Evolutionary conservation across 2,888 invertebrate species (phyloP).

Genomic region (Habrosyne pyritoides): DNA sequence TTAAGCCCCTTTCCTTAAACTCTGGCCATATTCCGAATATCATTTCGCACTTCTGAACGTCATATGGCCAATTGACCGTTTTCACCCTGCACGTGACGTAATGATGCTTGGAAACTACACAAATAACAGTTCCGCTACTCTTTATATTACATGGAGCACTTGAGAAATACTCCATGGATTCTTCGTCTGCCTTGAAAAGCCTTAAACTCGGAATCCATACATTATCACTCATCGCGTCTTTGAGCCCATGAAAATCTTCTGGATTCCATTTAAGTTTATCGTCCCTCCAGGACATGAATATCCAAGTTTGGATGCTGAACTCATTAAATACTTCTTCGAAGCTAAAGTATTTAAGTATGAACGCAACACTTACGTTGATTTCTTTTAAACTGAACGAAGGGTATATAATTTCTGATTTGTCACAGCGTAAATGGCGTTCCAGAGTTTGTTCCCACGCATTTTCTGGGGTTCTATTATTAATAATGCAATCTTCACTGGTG

Average conservation of each 20-base stretch:
- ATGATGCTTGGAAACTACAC: constrained; percentile 15
- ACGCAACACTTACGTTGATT: constrained; percentile 24
- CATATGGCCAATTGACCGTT: constrained; percentile 51
- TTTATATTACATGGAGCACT: constrained; percentile 26
- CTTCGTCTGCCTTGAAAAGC: constrained; percentile 30
- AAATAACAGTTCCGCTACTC: constrained; percentile 29
- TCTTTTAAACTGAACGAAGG: neutral
- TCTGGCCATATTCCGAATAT: constrained; percentile 22
- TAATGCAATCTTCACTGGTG: constrained; percentile 2
- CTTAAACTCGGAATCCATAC: constrained; percentile 42
- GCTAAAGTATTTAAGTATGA: constrained; percentile 40
- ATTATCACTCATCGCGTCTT: constrained; percentile 8
- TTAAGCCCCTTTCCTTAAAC: neutral
- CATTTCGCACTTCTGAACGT: constrained; percentile 41
- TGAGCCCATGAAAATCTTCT: constrained; percentile 35
- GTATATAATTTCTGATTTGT: constrained; percentile 7
- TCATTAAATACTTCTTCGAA: constrained; percentile 35
- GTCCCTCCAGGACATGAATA: constrained; percentile 37
- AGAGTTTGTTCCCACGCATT: constrained; percentile 32
- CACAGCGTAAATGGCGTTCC: neutral
- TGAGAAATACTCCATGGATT: constrained; percentile 9
- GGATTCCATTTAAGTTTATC: constrained; percentile 48
- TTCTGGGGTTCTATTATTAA: constrained; percentile 18
- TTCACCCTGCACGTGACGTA: constrained; percentile 32
- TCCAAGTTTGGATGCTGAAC: constrained; percentile 33